Conservation (phyloP, 2,113 vertebrate genomes). For the Dasypus novemcinctus region DNA sequence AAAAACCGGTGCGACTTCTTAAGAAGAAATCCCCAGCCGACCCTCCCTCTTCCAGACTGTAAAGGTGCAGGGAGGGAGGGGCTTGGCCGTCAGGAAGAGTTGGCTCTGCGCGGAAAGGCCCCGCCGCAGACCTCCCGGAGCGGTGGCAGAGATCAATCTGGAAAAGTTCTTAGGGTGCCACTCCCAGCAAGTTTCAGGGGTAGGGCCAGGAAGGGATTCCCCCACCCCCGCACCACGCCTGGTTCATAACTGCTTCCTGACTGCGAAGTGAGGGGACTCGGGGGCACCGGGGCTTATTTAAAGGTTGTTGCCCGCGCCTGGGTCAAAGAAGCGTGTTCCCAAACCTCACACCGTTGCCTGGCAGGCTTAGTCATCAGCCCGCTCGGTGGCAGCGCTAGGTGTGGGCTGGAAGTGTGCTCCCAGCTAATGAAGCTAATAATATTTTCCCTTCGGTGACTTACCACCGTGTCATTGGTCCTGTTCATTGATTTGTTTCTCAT, state of each 20-base stretch:
- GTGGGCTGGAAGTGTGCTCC: background rate
- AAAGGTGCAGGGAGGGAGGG: constrained; percentile 55
- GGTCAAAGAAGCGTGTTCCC: background rate
- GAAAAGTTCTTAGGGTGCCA: constrained; percentile 56
- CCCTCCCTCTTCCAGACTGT: background rate
- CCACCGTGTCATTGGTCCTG: constrained; percentile 15
- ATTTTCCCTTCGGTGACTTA: constrained; percentile 25
- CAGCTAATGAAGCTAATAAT: background rate
- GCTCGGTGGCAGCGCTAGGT: background rate
- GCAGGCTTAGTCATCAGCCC: background rate
- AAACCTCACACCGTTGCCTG: background rate
- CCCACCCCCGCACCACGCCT: constrained; percentile 22
- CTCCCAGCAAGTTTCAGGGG: constrained; percentile 65
- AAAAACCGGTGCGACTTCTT: constrained; percentile 74
- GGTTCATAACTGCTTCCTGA: constrained; percentile 14
- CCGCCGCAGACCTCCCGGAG: background rate
- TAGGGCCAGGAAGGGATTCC: constrained; percentile 12
- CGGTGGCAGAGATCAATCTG: background rate
- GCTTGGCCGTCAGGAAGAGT: background rate
- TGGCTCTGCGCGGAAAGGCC: background rate
- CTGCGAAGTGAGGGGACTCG: background rate
- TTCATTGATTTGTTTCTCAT: constrained; percentile 14
- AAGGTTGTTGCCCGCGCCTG: background rate
- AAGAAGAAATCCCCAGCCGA: background rate
- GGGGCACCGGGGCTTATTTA: background rate